Evolutionary conservation across 2,888 invertebrate species (phyloP), one percentile per base, ranked within the genome.

Genomic region (Actias luna): DNA sequence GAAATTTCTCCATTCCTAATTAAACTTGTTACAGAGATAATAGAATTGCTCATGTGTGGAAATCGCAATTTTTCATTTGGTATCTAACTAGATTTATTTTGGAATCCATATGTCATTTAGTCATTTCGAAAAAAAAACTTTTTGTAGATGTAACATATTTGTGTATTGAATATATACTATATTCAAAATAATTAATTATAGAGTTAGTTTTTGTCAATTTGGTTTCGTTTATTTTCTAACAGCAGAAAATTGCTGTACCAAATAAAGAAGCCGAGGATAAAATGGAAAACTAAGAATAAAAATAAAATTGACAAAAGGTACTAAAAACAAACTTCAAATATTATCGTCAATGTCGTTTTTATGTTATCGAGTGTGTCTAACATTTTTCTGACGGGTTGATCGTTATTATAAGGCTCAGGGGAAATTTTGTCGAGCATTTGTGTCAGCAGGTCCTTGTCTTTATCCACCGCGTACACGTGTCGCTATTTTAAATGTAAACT

Each of bases 361-460:
- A n/a, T 55, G 55, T 55, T 55, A 55, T 55, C 55, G n/a, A 55
- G 16, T 16, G 16, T 55, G n/a, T 29, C 55, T 55, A 27, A 39
- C 59, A 59, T 63, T 63, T 63, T 59, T 52, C 59, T 59, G 59
- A 52, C 59, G 39, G 55, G 50, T 18, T 55, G 63, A 52, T 55
- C 52, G 72, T 68, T 67, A 69, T 70, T 63, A 64, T 65, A 69
- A 65, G 69, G 72, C 78, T 72, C 75, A 60, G 68, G 78, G 82
- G 79, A 82, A 79, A 77, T 79, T 76, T 78, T 77, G 79, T 75
- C 76, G 79, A 84, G 82, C 77, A 80, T 83, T 83, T 80, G 74
- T 77, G 78, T 81, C 77, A 75, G 74, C 77, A 73, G 70, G 72
- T 69, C 73, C 68, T 67, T 75, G 76, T 74, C 72, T 75, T 77